Evolutionary conservation across 2,113 vertebrate species (phyloP), one percentile per base, ranked within the genome.

Genomic region (Indicator maculatus): DNA sequence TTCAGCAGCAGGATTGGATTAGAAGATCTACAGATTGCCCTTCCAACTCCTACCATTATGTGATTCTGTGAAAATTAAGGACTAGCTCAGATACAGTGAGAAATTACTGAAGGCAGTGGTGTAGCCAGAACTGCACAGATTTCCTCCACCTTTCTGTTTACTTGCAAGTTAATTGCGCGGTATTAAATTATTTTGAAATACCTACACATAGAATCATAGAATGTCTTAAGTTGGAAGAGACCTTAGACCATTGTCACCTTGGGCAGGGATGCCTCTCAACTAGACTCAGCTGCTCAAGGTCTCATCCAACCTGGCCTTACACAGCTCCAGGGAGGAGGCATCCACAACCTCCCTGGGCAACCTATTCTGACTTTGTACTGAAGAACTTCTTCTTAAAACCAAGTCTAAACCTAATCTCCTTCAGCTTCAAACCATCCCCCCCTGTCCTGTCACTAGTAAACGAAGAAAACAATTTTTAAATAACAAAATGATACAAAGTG

Each of bases 151-250:
- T 71, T 44, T 39, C 17, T 71, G 24, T 72, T 77, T 65, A 58
- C 30, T 89, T 36, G 30, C 36, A 71, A 81, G 74, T 86, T 70
- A 41, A 86, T 74, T 91, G 88, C 85, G 26, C 21, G 90, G 84
- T n/a, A 28, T 83, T 91, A 75, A 69, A 66, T 79, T 73, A 65
- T 94, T 83, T 79, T 90, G 66, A 70, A 93, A 91, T 75, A 83
- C 21, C 36, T 76, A 74, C 75, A 76, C 36, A 55, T 19, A 52
- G 50, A 52, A 23, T 24, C 50, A 24, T 24, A 24, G 50, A 18
- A 52, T 52, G 50, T 23, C 50, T 50, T 16, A 50, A 50, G 20
- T 50, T 52, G 50, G 12, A 52, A 13, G 50, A 52, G 23, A 23
- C 23, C 50, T 52, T 13, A 50, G 47, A 50, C 11, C 19, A 21